Conservation (phyloP, 2,888 invertebrate species). For the Philonicus albiceps region DNA sequence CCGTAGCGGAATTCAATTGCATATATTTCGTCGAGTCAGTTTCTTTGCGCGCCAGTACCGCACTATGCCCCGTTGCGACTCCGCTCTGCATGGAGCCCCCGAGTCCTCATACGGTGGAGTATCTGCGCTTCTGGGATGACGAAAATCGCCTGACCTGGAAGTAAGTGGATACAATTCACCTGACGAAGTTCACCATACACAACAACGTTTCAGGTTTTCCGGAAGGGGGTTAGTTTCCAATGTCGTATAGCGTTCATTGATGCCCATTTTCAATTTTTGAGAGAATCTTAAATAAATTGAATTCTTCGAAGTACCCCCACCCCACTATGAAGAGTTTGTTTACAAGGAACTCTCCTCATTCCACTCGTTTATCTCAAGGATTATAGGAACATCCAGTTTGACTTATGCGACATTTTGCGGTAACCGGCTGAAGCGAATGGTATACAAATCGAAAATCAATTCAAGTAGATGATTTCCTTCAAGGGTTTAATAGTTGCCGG, state of each 20-base stretch:
- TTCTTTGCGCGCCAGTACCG: neutral
- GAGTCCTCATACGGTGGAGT: neutral
- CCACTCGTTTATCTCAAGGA: neutral
- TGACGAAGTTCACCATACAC: conserved; percentile 6
- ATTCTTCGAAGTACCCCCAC: neutral
- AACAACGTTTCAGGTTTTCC: neutral
- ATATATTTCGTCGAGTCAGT: conserved; percentile 42
- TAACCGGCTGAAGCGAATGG: conserved; percentile 14
- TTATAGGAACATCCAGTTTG: neutral
- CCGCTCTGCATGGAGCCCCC: neutral
- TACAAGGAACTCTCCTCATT: neutral
- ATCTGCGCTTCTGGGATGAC: neutral
- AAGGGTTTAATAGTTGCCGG: conserved; percentile 20
- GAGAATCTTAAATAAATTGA: conserved; percentile 29
- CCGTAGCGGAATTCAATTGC: conserved; percentile 45
- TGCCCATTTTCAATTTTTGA: conserved; percentile 13
- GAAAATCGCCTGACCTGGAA: conserved; percentile 25
- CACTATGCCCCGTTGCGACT: neutral
- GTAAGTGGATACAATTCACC: conserved; percentile 33
- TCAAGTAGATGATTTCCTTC: conserved; percentile 14
- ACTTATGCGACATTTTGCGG: conserved; percentile 26
- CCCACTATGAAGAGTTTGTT: neutral
- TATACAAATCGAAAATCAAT: conserved; percentile 31
- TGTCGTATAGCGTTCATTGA: neutral
- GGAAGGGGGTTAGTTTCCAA: neutral